Percentiles rank a stretch among this genome's conserved stretches.
These are phyloP conservation scores for Drosophila pegasa DNA, from an alignment of 2,888 invertebrate genomes.

Conservation along the genomic window DNA sequence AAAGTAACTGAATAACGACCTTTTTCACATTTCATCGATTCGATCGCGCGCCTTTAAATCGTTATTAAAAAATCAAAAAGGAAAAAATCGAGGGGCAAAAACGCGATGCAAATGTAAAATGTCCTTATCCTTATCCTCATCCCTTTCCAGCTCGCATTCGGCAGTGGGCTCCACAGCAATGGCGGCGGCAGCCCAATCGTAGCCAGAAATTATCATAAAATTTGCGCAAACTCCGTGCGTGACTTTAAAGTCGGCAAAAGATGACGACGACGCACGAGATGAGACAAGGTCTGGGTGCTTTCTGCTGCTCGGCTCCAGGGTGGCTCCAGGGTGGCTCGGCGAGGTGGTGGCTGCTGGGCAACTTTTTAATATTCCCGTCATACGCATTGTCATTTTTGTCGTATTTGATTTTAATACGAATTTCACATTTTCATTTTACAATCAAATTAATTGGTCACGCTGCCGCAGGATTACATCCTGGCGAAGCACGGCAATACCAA, in stretches of 20 bases:
- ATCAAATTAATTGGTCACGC: slow-evolving; percentile 85
- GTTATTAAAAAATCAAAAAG: slow-evolving; percentile 61
- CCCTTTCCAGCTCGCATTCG: not conserved
- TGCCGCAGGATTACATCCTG: slow-evolving; percentile 80
- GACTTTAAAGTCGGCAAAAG: slow-evolving; percentile 67
- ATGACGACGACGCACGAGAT: slow-evolving; percentile 21
- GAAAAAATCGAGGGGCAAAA: slow-evolving; percentile 6
- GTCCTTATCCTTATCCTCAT: slow-evolving; percentile 34
- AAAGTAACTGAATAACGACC: slow-evolving; percentile 36
- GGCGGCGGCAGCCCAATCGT: slow-evolving; percentile 72
- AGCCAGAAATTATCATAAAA: slow-evolving; percentile 76
- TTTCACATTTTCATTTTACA: slow-evolving; percentile 85
- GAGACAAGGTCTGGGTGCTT: slow-evolving; percentile 10
- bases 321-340: slow-evolving; percentile 21
- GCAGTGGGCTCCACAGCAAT: slow-evolving; percentile 55
- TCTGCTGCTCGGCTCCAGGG: not conserved
- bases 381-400: slow-evolving; percentile 77
- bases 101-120: slow-evolving; percentile 42
- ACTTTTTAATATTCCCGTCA: slow-evolving; percentile 82
- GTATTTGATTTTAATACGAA: slow-evolving; percentile 84
- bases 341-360: slow-evolving; percentile 43
- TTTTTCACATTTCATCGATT: slow-evolving; percentile 70
- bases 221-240: slow-evolving; percentile 78
- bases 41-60: slow-evolving; percentile 58
- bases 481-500: slow-evolving; percentile 12